phyloP scores from a whole-genome alignment of 2,797 vertebrate species.

The Chaenodraco wilsoni region DNA sequence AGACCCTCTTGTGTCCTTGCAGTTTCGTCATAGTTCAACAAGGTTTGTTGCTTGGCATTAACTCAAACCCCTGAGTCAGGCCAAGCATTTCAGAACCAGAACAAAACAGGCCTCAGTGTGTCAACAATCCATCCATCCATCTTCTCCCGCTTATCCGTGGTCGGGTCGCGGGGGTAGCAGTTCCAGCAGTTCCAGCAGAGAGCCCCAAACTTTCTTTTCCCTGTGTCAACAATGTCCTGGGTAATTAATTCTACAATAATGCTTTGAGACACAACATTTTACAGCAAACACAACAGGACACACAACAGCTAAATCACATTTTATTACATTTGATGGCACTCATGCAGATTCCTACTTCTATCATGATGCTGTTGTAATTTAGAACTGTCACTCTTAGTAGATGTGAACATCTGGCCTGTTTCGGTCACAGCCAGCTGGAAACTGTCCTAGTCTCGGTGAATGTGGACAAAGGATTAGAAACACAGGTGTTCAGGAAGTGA shows the following conservation, averaged over 20 bases:
- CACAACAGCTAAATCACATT: background rate
- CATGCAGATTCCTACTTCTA: background rate
- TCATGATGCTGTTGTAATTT: constrained; percentile 27
- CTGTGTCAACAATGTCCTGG: background rate
- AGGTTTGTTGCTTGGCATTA: constrained; percentile 58
- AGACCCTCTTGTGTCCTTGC: constrained; percentile 30
- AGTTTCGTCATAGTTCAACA: constrained; percentile 43
- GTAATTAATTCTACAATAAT: background rate
- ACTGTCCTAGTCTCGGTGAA: constrained; percentile 15
- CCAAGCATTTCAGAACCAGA: constrained; percentile 54
- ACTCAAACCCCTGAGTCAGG: constrained; percentile 44
- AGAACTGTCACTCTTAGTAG: constrained; percentile 34
- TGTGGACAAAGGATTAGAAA: constrained; percentile 59
- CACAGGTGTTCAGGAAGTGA: constrained; percentile 73
- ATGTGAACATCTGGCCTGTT: constrained; percentile 60
- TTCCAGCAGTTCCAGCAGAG: no score
- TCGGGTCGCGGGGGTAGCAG: no score
- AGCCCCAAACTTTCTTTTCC: no score
- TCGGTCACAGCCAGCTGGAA: constrained; percentile 55
- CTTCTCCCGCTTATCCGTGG: no score
- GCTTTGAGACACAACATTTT: constrained; percentile 3
- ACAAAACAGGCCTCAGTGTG: constrained; percentile 9
- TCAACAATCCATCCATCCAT: no score
- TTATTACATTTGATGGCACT: background rate
- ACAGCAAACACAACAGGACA: background rate